Evolutionary conservation across 2,888 invertebrate genomes (phyloP).

Genomic region (Argyresthia albistria): DNA sequence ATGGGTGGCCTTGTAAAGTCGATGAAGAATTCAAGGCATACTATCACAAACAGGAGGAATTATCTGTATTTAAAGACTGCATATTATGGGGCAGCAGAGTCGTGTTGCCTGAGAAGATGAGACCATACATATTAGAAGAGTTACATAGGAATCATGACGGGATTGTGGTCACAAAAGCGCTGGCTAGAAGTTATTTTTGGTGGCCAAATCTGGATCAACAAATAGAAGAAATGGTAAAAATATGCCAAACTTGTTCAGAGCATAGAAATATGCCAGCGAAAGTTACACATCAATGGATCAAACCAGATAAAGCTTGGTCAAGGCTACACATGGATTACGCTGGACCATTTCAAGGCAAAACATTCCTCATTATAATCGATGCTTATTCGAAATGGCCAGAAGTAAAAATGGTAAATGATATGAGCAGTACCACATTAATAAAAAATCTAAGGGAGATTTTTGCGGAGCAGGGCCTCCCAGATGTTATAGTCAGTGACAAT

Average conservation of each 20-base stretch:
- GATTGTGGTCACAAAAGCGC: slow-evolving; percentile 8
- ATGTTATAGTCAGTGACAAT: slow-evolving; percentile 9
- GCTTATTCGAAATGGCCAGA: background rate
- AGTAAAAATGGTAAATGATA: background rate
- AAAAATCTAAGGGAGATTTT: slow-evolving; percentile 6
- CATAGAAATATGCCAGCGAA: background rate
- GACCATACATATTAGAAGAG: background rate
- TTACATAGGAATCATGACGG: slow-evolving; percentile 9
- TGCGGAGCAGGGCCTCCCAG: slow-evolving; percentile 7
- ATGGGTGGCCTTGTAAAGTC: slow-evolving; percentile 1
- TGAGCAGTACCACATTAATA: slow-evolving; percentile 2
- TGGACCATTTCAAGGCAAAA: slow-evolving; percentile 1
- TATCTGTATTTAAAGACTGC: slow-evolving; percentile 7
- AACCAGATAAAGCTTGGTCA: background rate
- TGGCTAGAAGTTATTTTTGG: slow-evolving; percentile 10
- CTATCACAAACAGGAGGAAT: background rate
- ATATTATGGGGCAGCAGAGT: slow-evolving; percentile 8
- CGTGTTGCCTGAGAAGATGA: slow-evolving; percentile 4
- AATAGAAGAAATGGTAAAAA: slow-evolving; percentile 5
- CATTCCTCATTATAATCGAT: background rate
- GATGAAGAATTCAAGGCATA: background rate
- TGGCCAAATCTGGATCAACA: slow-evolving; percentile 8
- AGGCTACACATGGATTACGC: slow-evolving; percentile 1
- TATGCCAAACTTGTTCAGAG: background rate
- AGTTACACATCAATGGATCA: background rate